Conservation (phyloP, 2,797 vertebrate species). For the Siniperca obscura region DNA sequence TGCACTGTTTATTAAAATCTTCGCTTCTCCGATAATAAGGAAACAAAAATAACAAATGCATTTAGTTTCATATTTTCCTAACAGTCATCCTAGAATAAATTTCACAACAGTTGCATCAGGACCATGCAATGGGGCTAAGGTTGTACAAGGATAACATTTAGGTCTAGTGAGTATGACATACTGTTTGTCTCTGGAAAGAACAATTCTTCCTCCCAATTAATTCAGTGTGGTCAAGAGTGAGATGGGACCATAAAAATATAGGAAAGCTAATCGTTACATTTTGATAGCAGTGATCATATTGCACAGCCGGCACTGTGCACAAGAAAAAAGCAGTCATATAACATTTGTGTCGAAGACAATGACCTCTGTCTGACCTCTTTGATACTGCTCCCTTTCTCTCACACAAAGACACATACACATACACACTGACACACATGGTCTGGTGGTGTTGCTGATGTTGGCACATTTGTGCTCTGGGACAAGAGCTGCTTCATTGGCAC, state of each 20-base stretch:
- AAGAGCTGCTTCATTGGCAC: conserved; percentile 80
- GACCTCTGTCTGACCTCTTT: conserved; percentile 75
- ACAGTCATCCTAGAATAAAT: conserved; percentile 12
- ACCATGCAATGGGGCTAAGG: conserved; percentile 21
- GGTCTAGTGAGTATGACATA: conserved; percentile 16
- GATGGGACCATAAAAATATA: conserved; percentile 11
- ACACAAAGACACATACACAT: conserved; percentile 20
- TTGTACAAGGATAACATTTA: conserved; percentile 32
- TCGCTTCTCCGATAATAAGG: not conserved
- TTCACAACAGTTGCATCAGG: conserved; percentile 54
- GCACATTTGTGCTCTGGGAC: conserved; percentile 82
- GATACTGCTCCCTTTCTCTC: conserved; percentile 41
- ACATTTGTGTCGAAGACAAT: conserved; percentile 56
- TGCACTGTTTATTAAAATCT: not conserved
- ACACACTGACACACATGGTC: conserved; percentile 57
- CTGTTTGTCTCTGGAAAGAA: conserved; percentile 11
- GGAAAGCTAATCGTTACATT: conserved; percentile 8
- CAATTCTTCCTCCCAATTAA: not conserved
- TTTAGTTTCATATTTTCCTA: conserved; percentile 8
- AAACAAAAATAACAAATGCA: conserved; percentile 27
- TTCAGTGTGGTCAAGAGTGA: conserved; percentile 1
- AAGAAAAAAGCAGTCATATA: conserved; percentile 36
- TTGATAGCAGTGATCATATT: conserved; percentile 47
- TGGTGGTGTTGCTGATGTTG: conserved; percentile 80
- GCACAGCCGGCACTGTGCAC: conserved; percentile 24